These are phyloP conservation scores for Bombus huntii DNA, from an alignment of 1,140 invertebrate species.

Conservation along the genomic window DNA sequence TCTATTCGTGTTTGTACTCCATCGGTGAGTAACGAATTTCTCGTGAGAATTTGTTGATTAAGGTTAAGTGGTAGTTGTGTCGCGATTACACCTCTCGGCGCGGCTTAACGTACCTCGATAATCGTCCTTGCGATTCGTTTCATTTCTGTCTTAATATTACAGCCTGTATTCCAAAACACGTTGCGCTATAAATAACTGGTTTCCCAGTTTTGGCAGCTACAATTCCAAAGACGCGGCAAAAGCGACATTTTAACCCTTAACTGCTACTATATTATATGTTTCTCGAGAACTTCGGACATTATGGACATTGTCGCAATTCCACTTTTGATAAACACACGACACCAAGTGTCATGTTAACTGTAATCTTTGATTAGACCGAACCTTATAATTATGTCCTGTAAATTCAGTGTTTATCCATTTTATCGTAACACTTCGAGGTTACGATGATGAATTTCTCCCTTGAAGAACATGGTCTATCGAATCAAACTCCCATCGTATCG, in stretches of 20 bases:
- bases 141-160: too few relatives aligned
- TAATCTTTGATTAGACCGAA: neutral
- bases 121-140: neutral
- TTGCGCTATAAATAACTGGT: neutral
- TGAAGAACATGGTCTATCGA: neutral
- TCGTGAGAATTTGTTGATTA: neutral
- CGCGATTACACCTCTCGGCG: too few relatives aligned
- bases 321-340: neutral
- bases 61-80: too few relatives aligned
- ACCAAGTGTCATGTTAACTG: neutral
- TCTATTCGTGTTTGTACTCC: neutral
- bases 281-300: neutral
- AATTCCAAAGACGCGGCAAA: neutral
- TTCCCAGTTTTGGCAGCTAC: neutral
- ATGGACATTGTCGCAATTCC: neutral
- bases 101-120: too few relatives aligned
- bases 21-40: constrained; percentile 24
- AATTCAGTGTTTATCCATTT: too few relatives aligned
- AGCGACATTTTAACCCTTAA: neutral
- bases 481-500: too few relatives aligned
- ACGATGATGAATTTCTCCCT: neutral
- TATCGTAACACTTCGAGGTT: too few relatives aligned
- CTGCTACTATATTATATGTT: neutral
- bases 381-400: too few relatives aligned
- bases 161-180: too few relatives aligned